These are phyloP conservation scores for Nothoprocta pentlandii DNA, from an alignment of 2,113 vertebrate genomes.

Conservation along the genomic window DNA sequence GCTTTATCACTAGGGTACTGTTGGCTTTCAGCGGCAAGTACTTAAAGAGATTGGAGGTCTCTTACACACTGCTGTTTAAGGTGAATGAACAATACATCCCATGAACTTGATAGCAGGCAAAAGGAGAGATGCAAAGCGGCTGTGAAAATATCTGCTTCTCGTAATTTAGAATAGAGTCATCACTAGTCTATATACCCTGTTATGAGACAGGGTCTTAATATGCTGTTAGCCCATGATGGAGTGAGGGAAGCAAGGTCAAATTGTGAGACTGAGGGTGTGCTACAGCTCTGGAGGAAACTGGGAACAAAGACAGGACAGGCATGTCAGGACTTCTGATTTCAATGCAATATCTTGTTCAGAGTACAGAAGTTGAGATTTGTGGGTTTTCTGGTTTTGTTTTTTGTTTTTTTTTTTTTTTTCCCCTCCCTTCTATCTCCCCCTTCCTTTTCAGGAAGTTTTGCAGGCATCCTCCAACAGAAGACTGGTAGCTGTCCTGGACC, in stretches of 20 bases:
- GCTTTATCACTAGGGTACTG: background rate
- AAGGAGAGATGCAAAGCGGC: background rate
- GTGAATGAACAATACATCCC: background rate
- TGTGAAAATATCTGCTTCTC: background rate
- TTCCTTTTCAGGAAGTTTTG: too few species aligned
- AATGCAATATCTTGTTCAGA: background rate
- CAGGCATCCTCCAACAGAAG: background rate
- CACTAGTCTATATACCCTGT: background rate
- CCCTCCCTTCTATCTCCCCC: too few species aligned
- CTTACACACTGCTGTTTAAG: background rate
- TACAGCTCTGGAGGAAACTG: background rate
- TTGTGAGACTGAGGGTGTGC: background rate
- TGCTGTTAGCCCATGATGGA: background rate
- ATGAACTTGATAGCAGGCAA: background rate
- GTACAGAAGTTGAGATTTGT: background rate
- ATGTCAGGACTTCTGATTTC: background rate
- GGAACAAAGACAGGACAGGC: background rate
- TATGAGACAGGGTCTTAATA: background rate
- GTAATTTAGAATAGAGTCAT: background rate
- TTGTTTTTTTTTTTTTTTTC: background rate
- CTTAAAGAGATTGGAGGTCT: background rate
- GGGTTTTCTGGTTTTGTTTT: background rate
- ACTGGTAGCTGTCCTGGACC: too few species aligned
- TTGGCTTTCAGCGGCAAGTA: background rate
- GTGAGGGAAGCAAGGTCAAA: background rate